phyloP scores from a whole-genome alignment of 2,888 invertebrate species.

The Dolomedes plantarius region DNA sequence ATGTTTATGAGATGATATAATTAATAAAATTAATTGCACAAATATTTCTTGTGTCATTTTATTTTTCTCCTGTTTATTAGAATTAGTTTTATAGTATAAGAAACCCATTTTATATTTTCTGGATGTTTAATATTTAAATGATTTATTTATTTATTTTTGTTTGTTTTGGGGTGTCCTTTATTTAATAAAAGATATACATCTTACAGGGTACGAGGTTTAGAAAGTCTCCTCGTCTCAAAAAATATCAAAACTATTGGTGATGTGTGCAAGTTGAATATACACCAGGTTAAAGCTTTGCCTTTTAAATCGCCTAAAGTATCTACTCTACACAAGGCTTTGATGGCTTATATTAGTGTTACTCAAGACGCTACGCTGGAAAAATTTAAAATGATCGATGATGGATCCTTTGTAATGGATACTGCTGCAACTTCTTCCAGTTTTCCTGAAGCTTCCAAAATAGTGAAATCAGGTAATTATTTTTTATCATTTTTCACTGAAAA shows the following conservation, averaged over 20 bases:
- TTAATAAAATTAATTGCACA: too few relatives aligned
- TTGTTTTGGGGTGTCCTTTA: too few relatives aligned
- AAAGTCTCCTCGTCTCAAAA: conserved; percentile 47
- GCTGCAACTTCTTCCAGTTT: neutral
- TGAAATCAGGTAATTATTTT: neutral
- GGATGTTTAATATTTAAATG: too few relatives aligned
- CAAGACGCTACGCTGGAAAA: conserved; percentile 30
- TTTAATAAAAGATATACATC: too few relatives aligned
- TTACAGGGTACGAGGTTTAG: conserved; percentile 52
- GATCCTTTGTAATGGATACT: neutral
- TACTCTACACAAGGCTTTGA: conserved; percentile 46
- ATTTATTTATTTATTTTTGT: too few relatives aligned
- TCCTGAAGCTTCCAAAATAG: neutral
- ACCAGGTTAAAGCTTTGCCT: conserved; percentile 61
- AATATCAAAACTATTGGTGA: conserved; percentile 69
- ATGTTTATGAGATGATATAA: too few relatives aligned
- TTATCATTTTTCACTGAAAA: too few relatives aligned
- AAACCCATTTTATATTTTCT: too few relatives aligned
- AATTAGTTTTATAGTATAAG: too few relatives aligned
- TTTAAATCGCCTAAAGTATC: conserved; percentile 66
- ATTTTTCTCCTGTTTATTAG: too few relatives aligned
- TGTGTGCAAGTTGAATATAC: conserved; percentile 54
- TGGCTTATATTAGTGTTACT: conserved; percentile 11
- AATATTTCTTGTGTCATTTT: too few relatives aligned
- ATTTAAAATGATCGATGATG: conserved; percentile 16